Base-by-base conservation (phyloP, 2,113 vertebrate species). In the Eclectus roratus region DNA sequence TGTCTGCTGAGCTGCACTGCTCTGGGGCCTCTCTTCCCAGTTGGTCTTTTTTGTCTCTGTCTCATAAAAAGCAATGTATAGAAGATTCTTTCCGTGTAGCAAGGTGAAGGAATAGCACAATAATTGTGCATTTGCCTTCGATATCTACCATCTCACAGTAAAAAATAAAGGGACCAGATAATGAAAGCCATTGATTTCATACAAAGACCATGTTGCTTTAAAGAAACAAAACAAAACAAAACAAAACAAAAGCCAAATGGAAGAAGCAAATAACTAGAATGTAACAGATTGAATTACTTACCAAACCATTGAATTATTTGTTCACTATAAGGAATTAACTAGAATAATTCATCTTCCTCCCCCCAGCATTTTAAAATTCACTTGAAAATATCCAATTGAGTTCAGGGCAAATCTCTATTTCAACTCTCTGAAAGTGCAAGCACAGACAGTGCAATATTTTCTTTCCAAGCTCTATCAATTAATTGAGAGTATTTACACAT, bases 361-460 rank as follows among this genome's bases (percentile, higher is more conserved):
- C 25, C 3, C 12, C 19, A 46, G 21, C 39, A 35, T 31, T 68
- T 88, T 41, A 84, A 91, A 86, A 86, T 71, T 85, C 85, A 68
- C 69, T 91, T 92, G 52, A 55, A 97, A 93, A 18, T 50, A 47
- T 64, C 68, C 60, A 74, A 19, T 31, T 47, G 50, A 77, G 53
- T 73, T 83, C 35, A 88, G 64, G 81, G 55, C 15, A 91, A 89
- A 93, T 84, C 41, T 78, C 80, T 74, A 5, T 73, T 95, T 93
- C 44, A 78, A 56, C 35, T 33, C 52, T 21, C 50, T 46, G 8
- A 61, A 86, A 94, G 33, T 35, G 7, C 39, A 79, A 76, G 52
- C 52, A 91, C 15, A 65, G 66, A 50, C 13, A 81, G 73, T 69
- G 93, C 88, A 93, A 87, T 92, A 94, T 79, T 96, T 96, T 90